These are phyloP conservation scores for Sturnira hondurensis DNA, from an alignment of 2,113 vertebrate genomes.

Conservation along the genomic window DNA sequence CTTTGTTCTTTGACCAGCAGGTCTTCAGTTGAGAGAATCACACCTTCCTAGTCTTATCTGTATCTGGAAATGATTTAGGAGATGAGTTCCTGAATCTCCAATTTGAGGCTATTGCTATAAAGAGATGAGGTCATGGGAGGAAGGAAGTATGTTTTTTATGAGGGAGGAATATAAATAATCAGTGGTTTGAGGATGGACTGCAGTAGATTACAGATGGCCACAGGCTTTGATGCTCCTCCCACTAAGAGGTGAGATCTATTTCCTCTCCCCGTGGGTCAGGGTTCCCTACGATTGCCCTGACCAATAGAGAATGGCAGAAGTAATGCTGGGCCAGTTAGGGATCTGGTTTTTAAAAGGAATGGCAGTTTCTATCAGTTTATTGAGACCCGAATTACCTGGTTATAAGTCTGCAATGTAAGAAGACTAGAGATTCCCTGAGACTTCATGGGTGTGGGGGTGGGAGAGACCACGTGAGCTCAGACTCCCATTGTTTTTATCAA, in stretches of 20 bases:
- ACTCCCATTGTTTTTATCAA: not conserved
- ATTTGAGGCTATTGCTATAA: not conserved
- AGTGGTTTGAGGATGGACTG: not conserved
- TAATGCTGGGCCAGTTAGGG: not conserved
- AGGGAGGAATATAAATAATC: not conserved
- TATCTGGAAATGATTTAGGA: not conserved
- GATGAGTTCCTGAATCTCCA: not conserved
- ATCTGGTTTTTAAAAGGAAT: not conserved
- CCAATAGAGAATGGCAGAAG: not conserved
- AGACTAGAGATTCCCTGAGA: not conserved
- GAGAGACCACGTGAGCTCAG: not conserved
- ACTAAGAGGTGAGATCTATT: not conserved
- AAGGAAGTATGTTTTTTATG: not conserved
- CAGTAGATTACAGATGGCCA: not conserved
- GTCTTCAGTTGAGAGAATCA: not conserved
- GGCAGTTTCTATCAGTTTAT: not conserved
- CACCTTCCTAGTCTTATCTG: not conserved
- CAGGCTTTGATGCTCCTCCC: not conserved
- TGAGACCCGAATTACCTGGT: not conserved
- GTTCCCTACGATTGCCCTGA: not conserved
- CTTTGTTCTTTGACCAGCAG: not conserved
- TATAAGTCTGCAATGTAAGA: not conserved
- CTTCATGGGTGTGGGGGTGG: not conserved
- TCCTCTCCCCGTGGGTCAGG: not conserved
- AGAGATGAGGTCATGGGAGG: not conserved